Evolutionary conservation across 2,888 invertebrate genomes (phyloP), one percentile per base, ranked within the genome.

Genomic region (Leptothorax acervorum): DNA sequence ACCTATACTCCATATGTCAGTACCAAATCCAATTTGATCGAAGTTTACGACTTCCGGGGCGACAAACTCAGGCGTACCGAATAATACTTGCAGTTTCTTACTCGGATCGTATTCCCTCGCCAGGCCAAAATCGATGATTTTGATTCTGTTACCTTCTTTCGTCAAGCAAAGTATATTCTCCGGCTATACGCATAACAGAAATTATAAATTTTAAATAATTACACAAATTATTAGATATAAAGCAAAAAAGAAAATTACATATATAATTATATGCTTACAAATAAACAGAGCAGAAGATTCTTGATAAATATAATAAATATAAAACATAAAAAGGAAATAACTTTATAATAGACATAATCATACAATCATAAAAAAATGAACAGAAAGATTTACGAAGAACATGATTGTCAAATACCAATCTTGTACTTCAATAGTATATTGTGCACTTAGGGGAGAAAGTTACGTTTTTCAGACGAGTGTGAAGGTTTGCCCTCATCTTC

Each of bases 1-100:
- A 63, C 99, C 99, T 39, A 99, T 97, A 78, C 99, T 99, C 99
- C 99, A 99, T 99, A 99, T 99, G 94, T 99, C 99, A 0, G 99
- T 99, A 11, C 98, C 98, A 93, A 97, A 99, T 82, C 98, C 98
- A 92, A 99, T 99, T 93, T 98, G 97, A 94, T 99, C 99, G 95
- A 99, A 99, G 96, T 99, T 99, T 60, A 99, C 99, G 42, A 99
- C 99, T 96, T 99, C 99, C 0, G 99, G 99, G 0, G 99, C 99
- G 73, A 99, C 99, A 94, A 99, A 99, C 95, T 99, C 99, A 0
- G 99, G 99, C 0, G 99, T 99, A 0, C 99, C 99, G 94, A 99
- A 99, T 76, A 99, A 95, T 4, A 99, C 98, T 95, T 98, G 98
- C 76, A 99, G 95, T 93, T 99, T 98, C 96, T 98, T 98, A 93